These are phyloP conservation scores for Tauraco erythrolophus DNA, from an alignment of 2,113 vertebrate species.

Conservation along the genomic window DNA sequence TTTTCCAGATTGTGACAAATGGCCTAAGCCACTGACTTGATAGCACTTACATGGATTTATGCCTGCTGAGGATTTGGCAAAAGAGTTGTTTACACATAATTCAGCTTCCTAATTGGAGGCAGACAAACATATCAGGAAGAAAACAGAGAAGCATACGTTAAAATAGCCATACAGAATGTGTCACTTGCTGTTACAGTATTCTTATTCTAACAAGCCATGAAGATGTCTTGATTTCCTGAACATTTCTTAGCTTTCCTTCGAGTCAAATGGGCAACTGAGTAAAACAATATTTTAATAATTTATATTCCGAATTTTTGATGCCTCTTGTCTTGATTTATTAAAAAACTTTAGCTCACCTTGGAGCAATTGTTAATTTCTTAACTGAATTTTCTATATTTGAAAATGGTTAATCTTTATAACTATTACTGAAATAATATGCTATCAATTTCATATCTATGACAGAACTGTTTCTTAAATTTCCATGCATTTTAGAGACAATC, in stretches of 20 bases:
- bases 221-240: background rate
- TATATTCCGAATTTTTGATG: background rate
- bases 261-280: background rate
- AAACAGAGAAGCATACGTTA: background rate
- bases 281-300: background rate
- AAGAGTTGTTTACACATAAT: background rate
- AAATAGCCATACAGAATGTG: background rate
- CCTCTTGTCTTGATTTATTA: background rate
- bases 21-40: background rate
- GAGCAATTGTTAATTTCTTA: background rate
- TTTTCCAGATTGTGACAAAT: background rate
- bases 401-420: background rate
- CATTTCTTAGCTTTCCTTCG: background rate
- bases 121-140: background rate
- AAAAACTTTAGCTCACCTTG: background rate
- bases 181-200: background rate
- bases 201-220: background rate
- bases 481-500: background rate
- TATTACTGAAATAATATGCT: background rate
- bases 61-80: background rate
- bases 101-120: background rate
- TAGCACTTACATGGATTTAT: background rate
- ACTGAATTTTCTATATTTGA: background rate
- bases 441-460: background rate
- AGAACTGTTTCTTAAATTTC: background rate